These are phyloP conservation scores for Drosophila melanogaster DNA, from an alignment of 1,140 invertebrate species.

Conservation along the genomic window DNA sequence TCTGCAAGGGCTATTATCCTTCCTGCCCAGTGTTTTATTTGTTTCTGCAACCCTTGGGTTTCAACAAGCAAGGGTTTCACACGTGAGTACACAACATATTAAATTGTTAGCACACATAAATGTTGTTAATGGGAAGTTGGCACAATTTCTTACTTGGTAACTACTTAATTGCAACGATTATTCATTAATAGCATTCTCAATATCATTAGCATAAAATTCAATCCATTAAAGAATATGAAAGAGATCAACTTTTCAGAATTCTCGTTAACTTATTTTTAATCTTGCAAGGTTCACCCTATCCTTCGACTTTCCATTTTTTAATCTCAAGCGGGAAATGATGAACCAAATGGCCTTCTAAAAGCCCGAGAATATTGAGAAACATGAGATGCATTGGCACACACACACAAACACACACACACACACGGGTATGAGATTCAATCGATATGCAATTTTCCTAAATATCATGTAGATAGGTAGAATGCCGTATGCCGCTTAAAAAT, in stretches of 20 bases:
- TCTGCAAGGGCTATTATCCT: slow-evolving; percentile 56
- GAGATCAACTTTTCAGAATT: too few relatives aligned
- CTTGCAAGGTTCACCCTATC: not conserved
- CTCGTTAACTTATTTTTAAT: not conserved
- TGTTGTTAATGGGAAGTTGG: slow-evolving; percentile 42
- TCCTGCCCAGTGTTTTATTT: slow-evolving; percentile 1
- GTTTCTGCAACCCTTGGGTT: slow-evolving; percentile 12
- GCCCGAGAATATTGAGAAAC: slow-evolving; percentile 1
- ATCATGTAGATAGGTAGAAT: slow-evolving; percentile 14
- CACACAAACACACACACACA: not conserved
- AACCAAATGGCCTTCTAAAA: slow-evolving; percentile 5
- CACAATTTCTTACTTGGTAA: not conserved
- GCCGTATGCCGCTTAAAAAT: slow-evolving; percentile 53
- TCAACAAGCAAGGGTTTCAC: slow-evolving; percentile 47
- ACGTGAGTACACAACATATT: slow-evolving; percentile 68
- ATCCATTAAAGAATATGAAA: not conserved
- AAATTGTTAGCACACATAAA: slow-evolving; percentile 75
- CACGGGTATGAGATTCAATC: slow-evolving; percentile 11
- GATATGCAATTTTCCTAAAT: slow-evolving; percentile 43
- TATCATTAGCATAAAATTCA: not conserved
- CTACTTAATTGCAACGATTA: not conserved
- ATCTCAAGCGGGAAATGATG: not conserved
- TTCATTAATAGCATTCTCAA: too few relatives aligned
- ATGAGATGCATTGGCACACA: not conserved
- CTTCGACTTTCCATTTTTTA: not conserved